These are phyloP conservation scores for Cerceris ruficornis DNA, from an alignment of 2,888 invertebrate genomes.

Conservation along the genomic window DNA sequence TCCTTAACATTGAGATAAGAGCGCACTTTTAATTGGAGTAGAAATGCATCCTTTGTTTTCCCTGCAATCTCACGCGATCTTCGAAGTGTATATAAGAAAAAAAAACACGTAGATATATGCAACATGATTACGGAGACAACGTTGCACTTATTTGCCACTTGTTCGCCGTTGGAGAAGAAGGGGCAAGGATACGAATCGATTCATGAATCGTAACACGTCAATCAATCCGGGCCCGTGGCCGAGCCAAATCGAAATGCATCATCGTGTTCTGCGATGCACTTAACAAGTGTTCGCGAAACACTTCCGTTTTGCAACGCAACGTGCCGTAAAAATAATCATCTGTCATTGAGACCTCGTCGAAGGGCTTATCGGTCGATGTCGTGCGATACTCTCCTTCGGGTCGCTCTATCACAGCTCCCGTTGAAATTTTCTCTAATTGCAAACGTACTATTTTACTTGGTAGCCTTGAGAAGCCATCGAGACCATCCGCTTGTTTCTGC, in stretches of 20 bases:
- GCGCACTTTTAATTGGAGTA: no score
- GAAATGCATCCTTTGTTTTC: no score
- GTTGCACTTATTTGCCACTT: conserved; percentile 1
- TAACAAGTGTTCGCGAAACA: conserved; percentile 57
- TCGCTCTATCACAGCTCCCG: no score
- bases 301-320: conserved; percentile 54
- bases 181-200: conserved; percentile 17
- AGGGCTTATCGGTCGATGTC: conserved; percentile 28
- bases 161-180: conserved; percentile 6
- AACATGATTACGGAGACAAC: no score
- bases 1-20: no score
- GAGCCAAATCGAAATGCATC: conserved; percentile 42
- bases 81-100: no score
- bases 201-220: conserved; percentile 45
- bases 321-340: conserved; percentile 58
- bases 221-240: conserved; percentile 25
- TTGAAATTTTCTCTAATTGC: no score
- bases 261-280: conserved; percentile 26
- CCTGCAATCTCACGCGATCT: no score
- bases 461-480: no score
- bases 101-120: no score
- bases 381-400: not conserved
- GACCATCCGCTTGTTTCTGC: no score
- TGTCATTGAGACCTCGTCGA: conserved; percentile 52
- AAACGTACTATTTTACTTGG: no score